Evolutionary conservation across 2,113 vertebrate genomes (phyloP), one percentile per base, ranked within the genome.

Genomic region (Taxidea taxus): DNA sequence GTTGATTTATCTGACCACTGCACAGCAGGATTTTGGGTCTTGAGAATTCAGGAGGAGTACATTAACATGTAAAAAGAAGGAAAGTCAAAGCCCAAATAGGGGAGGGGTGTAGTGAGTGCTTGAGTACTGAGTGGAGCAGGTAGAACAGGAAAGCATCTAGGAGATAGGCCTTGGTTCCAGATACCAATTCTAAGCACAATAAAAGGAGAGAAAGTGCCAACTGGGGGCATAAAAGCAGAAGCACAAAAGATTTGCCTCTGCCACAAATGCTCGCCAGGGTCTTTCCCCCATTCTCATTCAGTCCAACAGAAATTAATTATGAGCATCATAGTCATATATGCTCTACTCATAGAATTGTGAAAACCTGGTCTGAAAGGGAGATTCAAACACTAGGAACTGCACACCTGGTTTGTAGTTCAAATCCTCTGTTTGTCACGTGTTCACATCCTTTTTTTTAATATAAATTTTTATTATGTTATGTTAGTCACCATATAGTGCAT

Each of bases 321-420:
- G 21, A 18, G 9, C 20, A 47, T 64, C 47, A 92, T 2, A 82
- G 23, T 56, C 16, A 81, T 75, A 25, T 23, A 27, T 74, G 88
- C 94, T 78, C 49, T 49, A 62, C 49, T 60, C 9, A 77, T 60
- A 75, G 85, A 90, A 81, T 31, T 54, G 62, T 93, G 49, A n/a
- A 81, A 77, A 74, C 21, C 31, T 72, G 37, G 11, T 6, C 54
- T 91, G 31, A 9, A 87, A 66, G 7, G 12, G 25, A 9, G 82
- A n/a, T 47, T 93, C 21, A 81, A 72, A 81, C 11, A 66, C 5
- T 8, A 96, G n/a, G 14, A 75, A 54, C 56, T 34, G 56, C 44
- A 37, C 39, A 34, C 20, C 20, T 92, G 37, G 27, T 74, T 49
- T 78, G 44, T 58, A 93, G 39, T 82, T 54, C 23, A 87, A 68